A percentile compares a stretch with the other conserved stretches of the same genome.
Evolutionary conservation across 1,140 invertebrate genomes (phyloP).

Genomic region (Tetragnatha versicolor): DNA sequence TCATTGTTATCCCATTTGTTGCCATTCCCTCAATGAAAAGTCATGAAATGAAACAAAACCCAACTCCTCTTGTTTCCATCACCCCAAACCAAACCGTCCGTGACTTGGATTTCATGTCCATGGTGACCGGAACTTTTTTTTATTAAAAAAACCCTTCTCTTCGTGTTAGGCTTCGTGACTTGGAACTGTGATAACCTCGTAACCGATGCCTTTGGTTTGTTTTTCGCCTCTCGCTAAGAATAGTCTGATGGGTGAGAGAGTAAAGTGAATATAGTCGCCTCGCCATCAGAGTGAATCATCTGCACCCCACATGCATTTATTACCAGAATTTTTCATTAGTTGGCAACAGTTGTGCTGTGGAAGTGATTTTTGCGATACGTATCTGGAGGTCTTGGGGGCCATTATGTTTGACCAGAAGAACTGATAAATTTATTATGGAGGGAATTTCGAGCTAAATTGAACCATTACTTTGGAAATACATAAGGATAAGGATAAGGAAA

Average conservation of each 20-base stretch:
- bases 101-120: slow-evolving; percentile 35
- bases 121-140: slow-evolving; percentile 31
- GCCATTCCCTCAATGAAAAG: neutral
- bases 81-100: slow-evolving; percentile 20
- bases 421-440: too few species aligned
- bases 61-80: neutral
- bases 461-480: too few species aligned
- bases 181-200: slow-evolving; percentile 35
- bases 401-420: too few species aligned
- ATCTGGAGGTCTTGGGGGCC: too few species aligned
- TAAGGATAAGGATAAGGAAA: too few species aligned
- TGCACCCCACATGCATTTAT: too few species aligned
- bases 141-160: neutral
- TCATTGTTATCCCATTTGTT: neutral
- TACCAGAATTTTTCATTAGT: too few species aligned
- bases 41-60: neutral
- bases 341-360: too few species aligned
- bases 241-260: neutral
- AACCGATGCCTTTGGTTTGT: neutral
- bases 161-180: slow-evolving; percentile 36
- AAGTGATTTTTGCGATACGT: too few species aligned
- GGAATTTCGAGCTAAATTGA: too few species aligned
- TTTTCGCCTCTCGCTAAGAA: neutral
- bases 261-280: too few species aligned
- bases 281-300: too few species aligned